Evolutionary conservation across 2,888 invertebrate species (phyloP), one percentile per base, ranked within the genome.

Genomic region (Drosophila setosimentum): DNA sequence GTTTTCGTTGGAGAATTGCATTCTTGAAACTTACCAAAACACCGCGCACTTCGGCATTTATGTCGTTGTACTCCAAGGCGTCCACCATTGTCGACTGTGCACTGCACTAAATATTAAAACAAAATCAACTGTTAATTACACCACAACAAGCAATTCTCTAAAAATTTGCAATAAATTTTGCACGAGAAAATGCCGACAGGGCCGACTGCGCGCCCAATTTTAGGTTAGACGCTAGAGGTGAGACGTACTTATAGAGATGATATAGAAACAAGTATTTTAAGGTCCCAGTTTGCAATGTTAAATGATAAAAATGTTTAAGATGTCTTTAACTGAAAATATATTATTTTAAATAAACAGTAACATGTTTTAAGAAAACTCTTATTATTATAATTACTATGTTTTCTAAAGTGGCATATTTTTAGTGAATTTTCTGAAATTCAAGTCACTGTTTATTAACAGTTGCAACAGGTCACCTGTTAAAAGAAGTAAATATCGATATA

Each of bases 31-130:
- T 94, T 94, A 98, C 98, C 97, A 97, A 96, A 76, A 96, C 95
- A 54, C 97, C 97, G 92, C 97, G 97, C 73, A 97, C 95, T 94
- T 98, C 97, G 0, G 97, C 95, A 37, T 95, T 95, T 58, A 97
- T 95, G 93, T 97, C 98, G 33, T 96, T 95, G 93, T 97, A 99
- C 93, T 99, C 98, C 63, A 98, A 94, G 87, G 97, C 96, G 92
- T 98, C 98, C 95, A 96, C 96, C 92, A 91, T 92, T 3, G 37
- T 61, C 76, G 24, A 33, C 16, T 68, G 57, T 71, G 64, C 45
- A 21, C 57, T n/a, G 51, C 68, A 76, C 70, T 50, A 37, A 59
- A 50, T 53, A 55, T 35, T 21, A 55, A 58, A 27, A 42, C 21
- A 68, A n/a, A 40, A 21, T 40, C 16, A 70, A 37, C 37, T 58